Evolutionary conservation across 2,888 invertebrate species (phyloP).

Genomic region (Pardosa pseudoannulata): DNA sequence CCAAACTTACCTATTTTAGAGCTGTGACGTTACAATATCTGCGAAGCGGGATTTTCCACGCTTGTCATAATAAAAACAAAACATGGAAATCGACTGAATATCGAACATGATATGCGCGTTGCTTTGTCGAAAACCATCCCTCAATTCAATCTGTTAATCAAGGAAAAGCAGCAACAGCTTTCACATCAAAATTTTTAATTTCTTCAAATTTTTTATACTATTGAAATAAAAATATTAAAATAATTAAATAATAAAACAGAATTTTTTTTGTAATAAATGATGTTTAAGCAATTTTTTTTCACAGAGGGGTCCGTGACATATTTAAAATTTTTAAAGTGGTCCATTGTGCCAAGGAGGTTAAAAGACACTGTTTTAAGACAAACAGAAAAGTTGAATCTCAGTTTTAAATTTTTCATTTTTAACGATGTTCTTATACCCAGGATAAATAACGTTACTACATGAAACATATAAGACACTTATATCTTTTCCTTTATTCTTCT

Average conservation of each 20-base stretch:
- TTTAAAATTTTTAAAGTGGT: constrained; percentile 57
- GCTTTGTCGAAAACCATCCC: constrained; percentile 52
- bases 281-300: constrained; percentile 50
- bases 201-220: constrained; percentile 46
- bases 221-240: constrained; percentile 36
- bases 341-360: constrained; percentile 49
- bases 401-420: no score
- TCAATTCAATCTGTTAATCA: constrained; percentile 51
- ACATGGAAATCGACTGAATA: constrained; percentile 55
- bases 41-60: constrained; percentile 51
- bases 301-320: constrained; percentile 51
- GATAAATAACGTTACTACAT: no score
- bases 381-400: no score
- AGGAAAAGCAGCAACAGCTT: constrained; percentile 48
- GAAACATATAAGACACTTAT: no score
- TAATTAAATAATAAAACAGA: constrained; percentile 37
- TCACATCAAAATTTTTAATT: constrained; percentile 49
- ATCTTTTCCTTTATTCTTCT: no score
- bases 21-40: no score
- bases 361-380: constrained; percentile 32
- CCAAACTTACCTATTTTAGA: no score
- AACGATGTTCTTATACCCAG: no score
- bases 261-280: constrained; percentile 43
- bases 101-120: constrained; percentile 50
- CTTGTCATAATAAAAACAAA: constrained; percentile 57